These are phyloP conservation scores for Gymnogyps californianus DNA, from an alignment of 2,113 vertebrate genomes.

Conservation along the genomic window DNA sequence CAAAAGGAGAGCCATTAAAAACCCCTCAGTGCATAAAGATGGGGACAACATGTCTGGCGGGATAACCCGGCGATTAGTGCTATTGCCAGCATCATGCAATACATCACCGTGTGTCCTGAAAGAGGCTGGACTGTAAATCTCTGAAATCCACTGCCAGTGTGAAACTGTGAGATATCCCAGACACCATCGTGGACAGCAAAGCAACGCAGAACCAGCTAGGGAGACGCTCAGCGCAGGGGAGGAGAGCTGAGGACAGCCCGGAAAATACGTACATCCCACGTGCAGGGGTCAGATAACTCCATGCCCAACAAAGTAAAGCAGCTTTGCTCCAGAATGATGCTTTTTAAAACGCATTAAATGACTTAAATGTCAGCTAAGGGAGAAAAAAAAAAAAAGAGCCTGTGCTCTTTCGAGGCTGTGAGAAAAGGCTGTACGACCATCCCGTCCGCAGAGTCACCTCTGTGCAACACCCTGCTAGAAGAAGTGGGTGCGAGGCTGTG, in stretches of 20 bases:
- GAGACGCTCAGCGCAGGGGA: background rate
- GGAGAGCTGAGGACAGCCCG: background rate
- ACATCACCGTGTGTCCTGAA: background rate
- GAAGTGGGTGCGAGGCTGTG: background rate
- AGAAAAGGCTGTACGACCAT: background rate
- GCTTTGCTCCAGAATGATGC: background rate
- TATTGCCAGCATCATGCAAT: background rate
- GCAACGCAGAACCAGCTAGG: background rate
- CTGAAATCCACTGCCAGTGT: background rate
- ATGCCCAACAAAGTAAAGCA: background rate
- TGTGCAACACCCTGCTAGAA: background rate
- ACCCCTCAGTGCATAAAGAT: background rate
- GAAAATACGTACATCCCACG: background rate
- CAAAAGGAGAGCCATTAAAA: constrained; percentile 55
- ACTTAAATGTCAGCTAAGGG: background rate
- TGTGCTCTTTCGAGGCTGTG: background rate
- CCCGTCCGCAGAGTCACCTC: background rate
- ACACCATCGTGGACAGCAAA: background rate
- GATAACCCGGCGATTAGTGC: background rate
- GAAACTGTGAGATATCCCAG: constrained; percentile 19
- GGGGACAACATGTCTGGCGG: constrained; percentile 47
- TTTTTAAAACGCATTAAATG: background rate
- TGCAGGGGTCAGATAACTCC: background rate
- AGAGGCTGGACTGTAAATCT: background rate
- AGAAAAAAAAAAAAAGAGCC: background rate